Conservation (phyloP, 2,888 invertebrate species). For the Cheiracanthium punctorium region DNA sequence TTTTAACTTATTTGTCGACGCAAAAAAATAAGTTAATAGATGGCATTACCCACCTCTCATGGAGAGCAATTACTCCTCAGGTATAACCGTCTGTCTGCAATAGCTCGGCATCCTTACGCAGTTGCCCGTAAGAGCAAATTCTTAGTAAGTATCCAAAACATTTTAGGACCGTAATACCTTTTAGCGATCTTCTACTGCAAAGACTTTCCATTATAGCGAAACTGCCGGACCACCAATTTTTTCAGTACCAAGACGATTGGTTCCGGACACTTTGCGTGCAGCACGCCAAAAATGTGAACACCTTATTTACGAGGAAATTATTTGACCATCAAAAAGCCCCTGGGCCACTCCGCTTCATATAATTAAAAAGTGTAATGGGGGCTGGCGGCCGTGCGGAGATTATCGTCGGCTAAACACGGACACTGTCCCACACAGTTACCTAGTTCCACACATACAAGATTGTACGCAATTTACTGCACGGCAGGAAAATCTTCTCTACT, state of each 20-base stretch:
- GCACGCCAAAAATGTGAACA: neutral
- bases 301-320: neutral
- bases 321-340: neutral
- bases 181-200: neutral
- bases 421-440: neutral
- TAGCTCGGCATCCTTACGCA: too few species aligned
- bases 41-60: neutral
- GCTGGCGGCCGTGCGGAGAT: neutral
- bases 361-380: neutral
- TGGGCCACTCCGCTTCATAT: neutral
- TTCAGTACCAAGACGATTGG: neutral
- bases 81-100: neutral
- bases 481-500: neutral
- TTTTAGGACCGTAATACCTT: neutral
- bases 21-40: neutral
- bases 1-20: neutral
- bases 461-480: neutral
- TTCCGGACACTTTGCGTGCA: neutral
- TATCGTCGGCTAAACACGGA: neutral
- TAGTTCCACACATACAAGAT: neutral
- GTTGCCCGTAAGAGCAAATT: too few species aligned
- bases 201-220: neutral
- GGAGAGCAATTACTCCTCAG: neutral
- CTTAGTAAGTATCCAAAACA: neutral
- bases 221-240: slow-evolving; percentile 25